Base-by-base conservation (phyloP, 1,140 invertebrate genomes). In the Drosophila gunungcola region DNA sequence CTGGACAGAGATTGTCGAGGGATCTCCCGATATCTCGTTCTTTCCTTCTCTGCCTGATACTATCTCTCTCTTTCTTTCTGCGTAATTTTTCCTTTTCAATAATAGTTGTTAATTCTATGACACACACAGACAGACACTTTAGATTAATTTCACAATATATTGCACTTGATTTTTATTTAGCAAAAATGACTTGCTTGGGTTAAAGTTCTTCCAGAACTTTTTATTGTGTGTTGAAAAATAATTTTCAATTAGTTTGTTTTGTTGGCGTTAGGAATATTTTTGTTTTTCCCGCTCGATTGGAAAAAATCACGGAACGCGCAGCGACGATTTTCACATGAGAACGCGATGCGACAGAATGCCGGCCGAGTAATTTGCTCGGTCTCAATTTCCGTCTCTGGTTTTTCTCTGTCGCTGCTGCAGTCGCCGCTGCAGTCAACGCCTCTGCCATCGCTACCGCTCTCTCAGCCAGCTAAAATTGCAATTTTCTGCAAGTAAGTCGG, bases 301-400 rank as follows among this genome's bases (percentile, higher is more conserved):
- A 56, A 54, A 51, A 36, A 41, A 58, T 39, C 49, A 45, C 53
- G 54, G 55, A 61, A 64, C 78, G 74, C 73, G 53, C 64, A 39
- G 56, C 75, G 58, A 88, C 79, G 82, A 79, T 88, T 90, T 83
- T 67, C 70, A 78, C 88, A 75, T 76, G 88, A 75, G 88, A 91
- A 91, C 88, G 83, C 88, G 88, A 83, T 78, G 74, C 65, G 70
- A 91, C 60, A 80, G 88, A 91, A 91, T 91, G 88, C 88, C 88
- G 88, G 76, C 68, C 77, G 65, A 80, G 72, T 57, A 55, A 70
- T 70, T 70, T 74, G 25, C 61, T 57, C 62, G 62, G 62, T 75
- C 62, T 74, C 72, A 57, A 68, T 72, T 54, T 79, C 78, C 67
- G 73, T 45, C 80, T 69, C 63, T 60, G 70, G 55, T 64, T 67